Base-by-base conservation (phyloP, 35 echinoderm and acorn worm genomes). In the Apostichopus californicus region DNA sequence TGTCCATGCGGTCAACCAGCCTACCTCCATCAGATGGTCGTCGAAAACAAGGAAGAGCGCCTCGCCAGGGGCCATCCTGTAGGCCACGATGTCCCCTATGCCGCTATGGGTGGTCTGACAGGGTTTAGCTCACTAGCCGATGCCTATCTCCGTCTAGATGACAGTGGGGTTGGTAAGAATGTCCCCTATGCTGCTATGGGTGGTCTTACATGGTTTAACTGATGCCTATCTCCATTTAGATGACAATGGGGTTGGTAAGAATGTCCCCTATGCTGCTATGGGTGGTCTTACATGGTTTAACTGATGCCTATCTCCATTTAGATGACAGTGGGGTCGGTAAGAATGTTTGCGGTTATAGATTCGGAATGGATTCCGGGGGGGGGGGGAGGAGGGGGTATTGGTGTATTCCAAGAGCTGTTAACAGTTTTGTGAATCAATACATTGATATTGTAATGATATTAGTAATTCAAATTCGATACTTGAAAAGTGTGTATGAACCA, bases 71-170 rank as follows among this genome's bases (percentile, higher is more conserved):
- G 97, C 72, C 97, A 99, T 86, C 97, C 97, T 9, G 95, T 96
- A n/a, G 97, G 97, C 28, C 93, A 93, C 11, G 95, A 99, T 90
- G 93, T 96, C 55, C 97, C 97, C 6, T 99, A 99, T 78, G 95
- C 95, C 61, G 97, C 97, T 13, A 99, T 99, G 97, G 97, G 97
- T 21, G 97, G 97, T 26, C 77, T 99, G 28, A 99, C 97, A 12
- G 97, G 97, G 6, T 99, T 99, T 71, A 99, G 97, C 77, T 99
- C 97, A 14, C 80, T 99, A 64, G 97, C 97, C 5, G 97, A 99
- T 20, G 97, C 86, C 6, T 99, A 99, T 46, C 89, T 96, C 87
- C 93, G 96, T 54, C 93, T 98, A 17, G 96, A 98, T 93, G 94
- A 98, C 57, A 98, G 96, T 88, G 96, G 96, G 15, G 77, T 96